Conservation (phyloP, 2,113 vertebrate species). For the Ardeotis arabs region DNA sequence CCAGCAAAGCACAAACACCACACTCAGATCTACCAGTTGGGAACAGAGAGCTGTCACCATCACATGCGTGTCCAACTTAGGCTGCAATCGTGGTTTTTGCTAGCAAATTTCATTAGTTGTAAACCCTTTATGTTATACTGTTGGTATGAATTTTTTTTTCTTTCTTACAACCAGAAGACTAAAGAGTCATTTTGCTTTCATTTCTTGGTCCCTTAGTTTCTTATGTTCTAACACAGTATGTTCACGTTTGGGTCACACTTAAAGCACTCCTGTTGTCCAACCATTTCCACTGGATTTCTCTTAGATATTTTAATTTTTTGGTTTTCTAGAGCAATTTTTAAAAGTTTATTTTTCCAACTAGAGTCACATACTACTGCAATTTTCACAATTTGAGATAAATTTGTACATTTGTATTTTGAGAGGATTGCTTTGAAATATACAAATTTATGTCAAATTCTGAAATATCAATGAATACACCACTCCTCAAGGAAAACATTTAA, state of each 20-base stretch:
- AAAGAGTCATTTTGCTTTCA: not conserved
- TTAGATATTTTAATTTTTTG: not conserved
- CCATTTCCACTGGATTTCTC: not conserved
- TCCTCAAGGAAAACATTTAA: not conserved
- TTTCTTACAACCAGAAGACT: not conserved
- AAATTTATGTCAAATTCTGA: too few relatives aligned
- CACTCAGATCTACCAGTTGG: fast-evolving
- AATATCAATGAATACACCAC: not conserved
- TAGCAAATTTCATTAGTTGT: fast-evolving
- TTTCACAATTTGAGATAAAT: not conserved
- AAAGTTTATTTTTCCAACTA: not conserved
- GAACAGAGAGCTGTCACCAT: not conserved
- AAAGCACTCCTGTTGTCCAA: not conserved
- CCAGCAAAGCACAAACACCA: not conserved
- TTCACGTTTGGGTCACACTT: not conserved
- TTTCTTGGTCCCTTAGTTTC: not conserved
- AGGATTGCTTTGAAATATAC: too few relatives aligned
- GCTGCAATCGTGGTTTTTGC: fast-evolving
- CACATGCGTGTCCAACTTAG: fast-evolving
- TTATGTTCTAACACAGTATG: not conserved
- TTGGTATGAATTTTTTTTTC: not conserved
- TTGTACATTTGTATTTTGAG: not conserved
- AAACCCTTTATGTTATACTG: not conserved
- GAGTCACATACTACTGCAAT: not conserved
- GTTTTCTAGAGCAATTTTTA: not conserved